These are phyloP conservation scores for Buphagus erythrorhynchus DNA, from an alignment of 2,797 vertebrate species.

Conservation along the genomic window DNA sequence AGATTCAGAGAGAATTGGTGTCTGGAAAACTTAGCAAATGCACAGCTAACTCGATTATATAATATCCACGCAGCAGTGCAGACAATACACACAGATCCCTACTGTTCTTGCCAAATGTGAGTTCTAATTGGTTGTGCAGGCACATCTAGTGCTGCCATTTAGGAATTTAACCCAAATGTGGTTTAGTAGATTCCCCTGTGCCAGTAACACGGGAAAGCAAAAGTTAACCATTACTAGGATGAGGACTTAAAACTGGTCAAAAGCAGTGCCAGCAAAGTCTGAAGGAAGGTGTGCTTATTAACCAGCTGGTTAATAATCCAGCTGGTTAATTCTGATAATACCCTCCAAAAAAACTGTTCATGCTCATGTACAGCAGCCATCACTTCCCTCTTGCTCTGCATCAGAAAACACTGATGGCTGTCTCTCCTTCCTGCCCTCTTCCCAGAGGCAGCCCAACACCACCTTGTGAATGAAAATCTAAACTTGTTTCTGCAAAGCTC, in stretches of 20 bases:
- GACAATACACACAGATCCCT: not conserved
- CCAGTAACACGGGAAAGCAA: fast-evolving
- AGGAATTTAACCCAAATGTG: not conserved
- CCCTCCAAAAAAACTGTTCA: too few relatives aligned
- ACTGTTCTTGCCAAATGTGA: not conserved
- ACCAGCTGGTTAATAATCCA: too few relatives aligned
- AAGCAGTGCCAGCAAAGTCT: not conserved
- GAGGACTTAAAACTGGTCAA: not conserved
- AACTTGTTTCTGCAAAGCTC: slow-evolving; percentile 4
- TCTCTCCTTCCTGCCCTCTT: not conserved
- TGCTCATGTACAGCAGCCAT: not conserved
- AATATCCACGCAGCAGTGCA: not conserved
- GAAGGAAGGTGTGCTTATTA: not conserved
- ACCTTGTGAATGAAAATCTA: not conserved
- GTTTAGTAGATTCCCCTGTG: not conserved
- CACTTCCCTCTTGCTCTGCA: not conserved
- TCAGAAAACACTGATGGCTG: not conserved
- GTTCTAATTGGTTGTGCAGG: not conserved
- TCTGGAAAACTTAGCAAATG: not conserved
- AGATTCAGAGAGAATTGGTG: fast-evolving
- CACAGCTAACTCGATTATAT: fast-evolving
- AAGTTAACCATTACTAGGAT: not conserved
- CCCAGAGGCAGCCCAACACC: slow-evolving; percentile 1
- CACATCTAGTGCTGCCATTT: not conserved
- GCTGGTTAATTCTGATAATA: too few relatives aligned